These are phyloP conservation scores for Trachymyrmex cornetzi DNA, from an alignment of 1,140 invertebrate genomes.

Conservation along the genomic window DNA sequence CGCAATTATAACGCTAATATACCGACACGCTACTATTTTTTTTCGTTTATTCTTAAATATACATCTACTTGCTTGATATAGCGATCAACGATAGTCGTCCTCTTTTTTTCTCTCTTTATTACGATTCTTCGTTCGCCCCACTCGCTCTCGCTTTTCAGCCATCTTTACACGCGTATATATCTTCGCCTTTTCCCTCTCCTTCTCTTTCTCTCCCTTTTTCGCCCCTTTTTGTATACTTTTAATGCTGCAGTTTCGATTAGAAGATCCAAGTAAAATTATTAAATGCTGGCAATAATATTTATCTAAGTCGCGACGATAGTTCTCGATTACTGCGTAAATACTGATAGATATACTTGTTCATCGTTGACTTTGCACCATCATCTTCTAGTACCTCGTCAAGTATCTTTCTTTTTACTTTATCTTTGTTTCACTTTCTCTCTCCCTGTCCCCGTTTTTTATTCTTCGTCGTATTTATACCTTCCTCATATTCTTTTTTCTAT, in stretches of 20 bases:
- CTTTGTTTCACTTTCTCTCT: constrained; percentile 51
- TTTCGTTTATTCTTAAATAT: constrained; percentile 69
- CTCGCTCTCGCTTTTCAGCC: constrained; percentile 35
- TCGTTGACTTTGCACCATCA: constrained; percentile 47
- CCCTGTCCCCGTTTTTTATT: constrained; percentile 21
- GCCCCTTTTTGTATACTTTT: constrained; percentile 44
- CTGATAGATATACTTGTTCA: constrained; percentile 75
- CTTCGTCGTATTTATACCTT: constrained; percentile 69
- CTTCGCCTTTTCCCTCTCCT: constrained; percentile 9
- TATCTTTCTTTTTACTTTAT: constrained; percentile 13
- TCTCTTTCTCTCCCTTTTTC: not conserved
- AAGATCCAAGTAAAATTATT: constrained; percentile 51
- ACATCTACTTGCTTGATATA: constrained; percentile 76
- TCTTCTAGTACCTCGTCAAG: not conserved
- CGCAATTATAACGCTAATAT: constrained; percentile 70
- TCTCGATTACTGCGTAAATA: constrained; percentile 74
- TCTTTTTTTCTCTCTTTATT: constrained; percentile 48
- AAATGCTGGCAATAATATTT: constrained; percentile 62
- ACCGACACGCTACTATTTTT: constrained; percentile 77
- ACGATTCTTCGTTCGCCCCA: constrained; percentile 58
- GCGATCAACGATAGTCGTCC: constrained; percentile 74
- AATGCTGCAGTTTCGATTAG: constrained; percentile 65
- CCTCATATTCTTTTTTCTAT: constrained; percentile 38
- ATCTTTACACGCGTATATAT: constrained; percentile 50
- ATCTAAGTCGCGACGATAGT: constrained; percentile 66